Base-by-base conservation (phyloP, 2,888 invertebrate species). In the Euphydryas editha region DNA sequence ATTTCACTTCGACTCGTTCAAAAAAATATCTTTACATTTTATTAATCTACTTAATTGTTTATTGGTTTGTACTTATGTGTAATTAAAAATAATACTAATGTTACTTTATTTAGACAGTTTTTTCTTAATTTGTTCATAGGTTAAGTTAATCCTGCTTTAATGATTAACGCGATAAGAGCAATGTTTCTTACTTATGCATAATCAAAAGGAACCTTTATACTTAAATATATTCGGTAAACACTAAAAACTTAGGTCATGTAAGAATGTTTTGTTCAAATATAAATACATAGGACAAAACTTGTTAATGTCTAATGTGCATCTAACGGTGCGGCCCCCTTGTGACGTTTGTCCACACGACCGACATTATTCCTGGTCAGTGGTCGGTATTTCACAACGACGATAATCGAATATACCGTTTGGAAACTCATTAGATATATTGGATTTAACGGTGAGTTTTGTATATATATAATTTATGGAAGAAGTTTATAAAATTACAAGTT, bases 291-390 rank as follows among this genome's bases (percentile, higher is more conserved):
- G 13, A 18, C 20, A 18, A 3, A 21, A 47, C 24, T 51, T 51
- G 49, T 54, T 44, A 51, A 59, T 57, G 42, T 62, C 64, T 67
- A 44, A 63, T 71, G 71, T 65, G 61, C 60, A 63, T 47, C 62
- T 76, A 75, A 76, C 76, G 76, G 76, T 49, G 58, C 68, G 71
- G 69, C 72, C 69, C 59, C 56, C 64, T 68, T 36, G 30, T 18
- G 51, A 18, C 63, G 69, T 71, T 67, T 73, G 73, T 71, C 69
- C 70, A 72, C 71, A 65, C 65, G 56, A 59, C 71, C 65, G 63
- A 71, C 70, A 63, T 62, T 57, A 62, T 61, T 59, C 58, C 60
- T 47, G 20, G 47, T 47, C 49, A 65, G 65, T 39, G 36, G 61
- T 56, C 46, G 58, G 62, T 65, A 62, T 68, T 69, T 70, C 71